These are phyloP conservation scores for Eptatretus burgeri DNA, from an alignment of 2,113 vertebrate species.

Conservation along the genomic window DNA sequence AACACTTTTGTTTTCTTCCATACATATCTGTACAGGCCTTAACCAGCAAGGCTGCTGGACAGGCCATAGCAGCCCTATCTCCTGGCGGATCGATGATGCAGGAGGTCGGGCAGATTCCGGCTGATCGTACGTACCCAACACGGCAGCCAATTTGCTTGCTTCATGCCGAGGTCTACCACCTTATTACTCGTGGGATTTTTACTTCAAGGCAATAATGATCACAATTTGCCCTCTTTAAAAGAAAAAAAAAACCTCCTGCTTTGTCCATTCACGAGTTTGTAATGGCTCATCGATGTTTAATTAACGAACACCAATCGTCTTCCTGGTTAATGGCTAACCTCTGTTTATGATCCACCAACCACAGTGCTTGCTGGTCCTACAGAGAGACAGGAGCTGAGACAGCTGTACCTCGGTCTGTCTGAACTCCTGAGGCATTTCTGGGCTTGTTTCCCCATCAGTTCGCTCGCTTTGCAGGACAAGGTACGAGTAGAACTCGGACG, in stretches of 20 bases:
- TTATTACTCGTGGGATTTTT: too few species aligned
- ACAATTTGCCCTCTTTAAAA: too few species aligned
- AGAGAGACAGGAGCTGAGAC: constrained; percentile 33
- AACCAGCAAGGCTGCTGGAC: constrained; percentile 43
- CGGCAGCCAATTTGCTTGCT: too few species aligned
- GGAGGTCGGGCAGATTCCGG: constrained; percentile 14
- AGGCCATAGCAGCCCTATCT: constrained; percentile 55
- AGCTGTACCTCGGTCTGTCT: constrained; percentile 59
- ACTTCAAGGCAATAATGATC: too few species aligned
- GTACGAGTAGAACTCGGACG: constrained; percentile 14
- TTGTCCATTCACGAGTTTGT: too few species aligned
- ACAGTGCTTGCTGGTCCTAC: too few species aligned
- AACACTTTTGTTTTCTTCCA: not conserved
- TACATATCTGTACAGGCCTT: constrained; percentile 30
- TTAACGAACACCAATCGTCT: too few species aligned
- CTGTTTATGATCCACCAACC: constrained; percentile 18
- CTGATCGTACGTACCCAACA: too few species aligned
- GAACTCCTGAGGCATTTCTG: constrained; percentile 86
- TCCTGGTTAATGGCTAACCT: constrained; percentile 71
- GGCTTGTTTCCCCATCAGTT: constrained; percentile 90
- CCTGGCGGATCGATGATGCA: constrained; percentile 84
- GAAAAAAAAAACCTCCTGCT: constrained; percentile 7
- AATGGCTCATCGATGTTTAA: too few species aligned
- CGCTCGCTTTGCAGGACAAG: constrained; percentile 88
- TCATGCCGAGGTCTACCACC: too few species aligned